These are phyloP conservation scores for Plusia festucae DNA, from an alignment of 2,888 invertebrate genomes.

Conservation along the genomic window DNA sequence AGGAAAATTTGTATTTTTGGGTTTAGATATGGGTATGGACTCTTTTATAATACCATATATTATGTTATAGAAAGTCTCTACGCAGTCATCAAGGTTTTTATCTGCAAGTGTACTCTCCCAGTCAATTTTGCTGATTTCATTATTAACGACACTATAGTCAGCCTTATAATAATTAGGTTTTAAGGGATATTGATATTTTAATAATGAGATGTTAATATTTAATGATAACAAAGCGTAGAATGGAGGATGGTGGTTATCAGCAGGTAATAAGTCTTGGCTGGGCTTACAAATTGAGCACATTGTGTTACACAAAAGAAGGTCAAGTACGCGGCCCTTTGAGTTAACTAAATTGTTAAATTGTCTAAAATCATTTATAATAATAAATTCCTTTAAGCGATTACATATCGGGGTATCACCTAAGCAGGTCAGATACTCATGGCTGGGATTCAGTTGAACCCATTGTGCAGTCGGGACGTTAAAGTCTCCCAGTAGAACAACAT, in stretches of 20 bases:
- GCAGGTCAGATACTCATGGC: background rate
- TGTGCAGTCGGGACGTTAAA: background rate
- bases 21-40: background rate
- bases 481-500: background rate
- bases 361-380: background rate
- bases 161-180: background rate
- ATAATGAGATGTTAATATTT: background rate
- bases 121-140: background rate
- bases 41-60: slow-evolving; percentile 6
- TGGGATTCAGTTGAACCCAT: background rate
- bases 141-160: slow-evolving; percentile 2
- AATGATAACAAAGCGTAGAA: background rate
- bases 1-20: slow-evolving; percentile 10
- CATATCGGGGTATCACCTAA: background rate
- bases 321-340: background rate
- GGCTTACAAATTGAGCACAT: background rate
- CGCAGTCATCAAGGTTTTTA: background rate
- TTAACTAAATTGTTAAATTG: background rate
- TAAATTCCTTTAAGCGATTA: background rate
- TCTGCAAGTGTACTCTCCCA: background rate
- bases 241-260: background rate
- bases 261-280: background rate
- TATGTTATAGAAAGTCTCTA: background rate
- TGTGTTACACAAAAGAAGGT: background rate
- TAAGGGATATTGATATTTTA: background rate